Conservation (phyloP, 2,797 vertebrate genomes). For the Acrossocheilus fasciatus region DNA sequence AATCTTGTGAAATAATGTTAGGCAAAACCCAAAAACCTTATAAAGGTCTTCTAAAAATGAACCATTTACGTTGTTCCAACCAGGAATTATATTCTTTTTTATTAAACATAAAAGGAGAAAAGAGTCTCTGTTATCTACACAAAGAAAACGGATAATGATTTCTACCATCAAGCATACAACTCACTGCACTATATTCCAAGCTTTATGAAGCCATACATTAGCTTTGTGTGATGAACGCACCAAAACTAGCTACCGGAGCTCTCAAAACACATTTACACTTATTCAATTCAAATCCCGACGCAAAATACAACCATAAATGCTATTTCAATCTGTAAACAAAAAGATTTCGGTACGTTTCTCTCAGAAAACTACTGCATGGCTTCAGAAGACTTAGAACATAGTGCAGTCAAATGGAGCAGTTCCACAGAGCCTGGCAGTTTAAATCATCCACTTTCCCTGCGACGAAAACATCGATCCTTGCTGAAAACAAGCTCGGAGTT, state of each 20-base stretch:
- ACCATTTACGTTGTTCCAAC: neutral
- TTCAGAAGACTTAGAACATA: neutral
- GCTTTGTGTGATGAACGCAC: neutral
- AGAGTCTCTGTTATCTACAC: neutral
- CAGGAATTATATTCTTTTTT: neutral
- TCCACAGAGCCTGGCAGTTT: neutral
- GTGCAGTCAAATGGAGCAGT: neutral
- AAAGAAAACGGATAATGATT: neutral
- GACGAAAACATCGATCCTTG: neutral
- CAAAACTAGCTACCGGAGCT: neutral
- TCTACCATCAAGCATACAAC: neutral
- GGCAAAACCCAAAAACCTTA: neutral
- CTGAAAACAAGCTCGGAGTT: neutral
- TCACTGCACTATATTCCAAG: neutral
- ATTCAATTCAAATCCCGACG: neutral
- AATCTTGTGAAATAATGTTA: neutral
- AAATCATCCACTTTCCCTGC: slow-evolving; percentile 5
- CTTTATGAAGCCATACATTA: neutral
- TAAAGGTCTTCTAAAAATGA: neutral
- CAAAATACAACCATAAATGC: slow-evolving; percentile 45
- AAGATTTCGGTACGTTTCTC: neutral
- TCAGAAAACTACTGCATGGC: neutral
- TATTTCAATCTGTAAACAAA: slow-evolving; percentile 18
- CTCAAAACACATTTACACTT: neutral
- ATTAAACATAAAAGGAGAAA: neutral